Base-by-base conservation (phyloP, 2,888 invertebrate species). In the Allolobophora icterica region DNA sequence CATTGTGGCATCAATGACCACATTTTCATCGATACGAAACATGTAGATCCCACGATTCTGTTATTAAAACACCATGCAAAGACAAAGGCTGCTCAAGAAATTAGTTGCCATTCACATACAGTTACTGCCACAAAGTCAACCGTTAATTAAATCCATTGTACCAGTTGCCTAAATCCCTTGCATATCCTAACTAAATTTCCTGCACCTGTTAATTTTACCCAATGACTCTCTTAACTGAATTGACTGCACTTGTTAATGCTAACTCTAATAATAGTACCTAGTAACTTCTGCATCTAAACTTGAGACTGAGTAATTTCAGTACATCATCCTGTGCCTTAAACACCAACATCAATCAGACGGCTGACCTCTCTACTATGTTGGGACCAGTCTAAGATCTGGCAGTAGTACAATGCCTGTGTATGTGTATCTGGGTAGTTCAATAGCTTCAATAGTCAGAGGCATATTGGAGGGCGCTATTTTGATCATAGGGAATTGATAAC, bases 1-100 rank as follows among this genome's bases (percentile, higher is more conserved):
- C 95, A 99, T 96, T 40, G 99, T 99, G 52, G 99, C 99, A 96
- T 99, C 99, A 92, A 99, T 98, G 92, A 99, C 99, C 93, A 98
- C 97, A 95, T 99, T 98, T 96, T 99, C 98, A 96, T 99, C 99
- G 95, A 99, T 96, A 4, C 99, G 97, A 96, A 99, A 95, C 95
- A 95, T 95, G 94, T 95, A 95, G 89, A 95, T 94, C 87, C 95
- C 95, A 91, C 95, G 93, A 92, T 94, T 94, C 93, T 94, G 92
- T 40, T 24, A 52, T 89, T 89, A 38, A 40, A 71, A 58, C 33
- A 19, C 6, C 21, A 35, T 3, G 1, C 1, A 52, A 90, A 34
- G 33, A 35, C 4, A 15, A 52, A 38, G 21, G 52, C 45, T 19
- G 19, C 45, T 45, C 45, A 45, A 71, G 71, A 71, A 30, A n/a